phyloP scores from a whole-genome alignment of 2,113 vertebrate genomes.

The Otus sunia region DNA sequence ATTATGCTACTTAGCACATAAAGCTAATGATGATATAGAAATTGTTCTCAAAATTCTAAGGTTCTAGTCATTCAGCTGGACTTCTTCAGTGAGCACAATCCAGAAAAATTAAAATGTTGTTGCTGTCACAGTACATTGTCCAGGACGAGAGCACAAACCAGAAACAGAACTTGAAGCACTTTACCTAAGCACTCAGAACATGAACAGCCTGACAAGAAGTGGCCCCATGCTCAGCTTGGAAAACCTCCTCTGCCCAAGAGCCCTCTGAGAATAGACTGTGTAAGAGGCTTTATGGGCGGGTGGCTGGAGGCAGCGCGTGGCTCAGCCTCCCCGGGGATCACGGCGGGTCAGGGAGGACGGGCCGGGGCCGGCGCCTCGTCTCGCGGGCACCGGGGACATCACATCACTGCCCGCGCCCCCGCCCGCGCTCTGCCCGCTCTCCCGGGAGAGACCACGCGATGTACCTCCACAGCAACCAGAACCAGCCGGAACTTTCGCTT shows the following conservation, averaged over 20 bases:
- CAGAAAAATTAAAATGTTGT: background rate
- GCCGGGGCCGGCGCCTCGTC: background rate
- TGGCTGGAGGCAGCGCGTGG: background rate
- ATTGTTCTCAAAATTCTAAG: background rate
- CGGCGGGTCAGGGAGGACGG: fast-evolving
- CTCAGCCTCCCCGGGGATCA: background rate
- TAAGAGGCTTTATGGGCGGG: slow-evolving; percentile 40
- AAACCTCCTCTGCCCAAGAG: slow-evolving; percentile 6
- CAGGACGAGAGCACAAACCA: background rate
- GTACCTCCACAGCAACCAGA: background rate
- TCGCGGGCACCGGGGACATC: background rate
- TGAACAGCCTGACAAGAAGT: background rate
- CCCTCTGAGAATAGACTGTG: background rate
- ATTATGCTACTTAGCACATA: background rate
- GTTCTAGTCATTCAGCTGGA: background rate
- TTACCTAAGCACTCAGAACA: background rate
- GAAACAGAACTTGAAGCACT: background rate
- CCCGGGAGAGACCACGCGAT: background rate
- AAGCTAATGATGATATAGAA: background rate
- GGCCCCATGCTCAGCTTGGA: background rate
- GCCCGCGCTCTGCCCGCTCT: background rate
- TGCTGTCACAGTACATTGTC: background rate
- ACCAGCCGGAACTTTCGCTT: background rate
- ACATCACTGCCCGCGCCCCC: background rate
- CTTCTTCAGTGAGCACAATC: background rate